Conservation (phyloP, 2,797 vertebrate genomes). For the Enteromius unitaeniatus region DNA sequence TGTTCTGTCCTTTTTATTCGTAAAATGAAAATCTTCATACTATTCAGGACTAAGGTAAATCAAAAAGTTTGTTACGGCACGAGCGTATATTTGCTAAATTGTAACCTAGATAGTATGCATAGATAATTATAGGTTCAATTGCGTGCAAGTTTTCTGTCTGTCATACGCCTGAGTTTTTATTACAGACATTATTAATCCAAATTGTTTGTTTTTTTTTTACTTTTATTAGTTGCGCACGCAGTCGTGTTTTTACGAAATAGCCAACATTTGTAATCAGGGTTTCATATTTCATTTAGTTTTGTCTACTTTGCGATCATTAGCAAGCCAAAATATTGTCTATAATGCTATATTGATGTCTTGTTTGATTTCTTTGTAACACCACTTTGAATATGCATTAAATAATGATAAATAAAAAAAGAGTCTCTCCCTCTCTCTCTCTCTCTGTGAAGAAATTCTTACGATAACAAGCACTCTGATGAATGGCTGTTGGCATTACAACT, state of each 20-base stretch:
- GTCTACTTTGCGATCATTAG: neutral
- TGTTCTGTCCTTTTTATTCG: constrained; percentile 51
- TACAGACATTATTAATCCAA: neutral
- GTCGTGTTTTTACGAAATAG: neutral
- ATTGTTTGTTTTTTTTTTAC: neutral
- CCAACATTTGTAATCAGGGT: neutral
- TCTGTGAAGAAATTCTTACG: constrained; percentile 45
- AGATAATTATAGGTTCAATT: neutral
- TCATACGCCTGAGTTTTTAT: neutral
- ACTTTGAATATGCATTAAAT: constrained; percentile 34
- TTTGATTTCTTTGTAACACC: constrained; percentile 19
- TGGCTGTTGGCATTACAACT: constrained; percentile 57
- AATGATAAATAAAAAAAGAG: constrained; percentile 27
- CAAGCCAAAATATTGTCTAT: neutral
- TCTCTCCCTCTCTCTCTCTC: constrained; percentile 5
- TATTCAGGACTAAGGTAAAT: constrained; percentile 5
- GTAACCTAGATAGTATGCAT: neutral
- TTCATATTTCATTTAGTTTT: neutral
- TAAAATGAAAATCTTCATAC: constrained; percentile 29
- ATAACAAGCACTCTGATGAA: constrained; percentile 60
- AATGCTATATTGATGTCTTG: neutral
- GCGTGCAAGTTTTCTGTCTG: constrained; percentile 21
- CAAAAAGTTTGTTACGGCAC: constrained; percentile 16
- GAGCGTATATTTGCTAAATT: neutral
- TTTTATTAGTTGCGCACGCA: neutral